phyloP scores from a whole-genome alignment of 2,113 vertebrate species.

The Scomber scombrus region DNA sequence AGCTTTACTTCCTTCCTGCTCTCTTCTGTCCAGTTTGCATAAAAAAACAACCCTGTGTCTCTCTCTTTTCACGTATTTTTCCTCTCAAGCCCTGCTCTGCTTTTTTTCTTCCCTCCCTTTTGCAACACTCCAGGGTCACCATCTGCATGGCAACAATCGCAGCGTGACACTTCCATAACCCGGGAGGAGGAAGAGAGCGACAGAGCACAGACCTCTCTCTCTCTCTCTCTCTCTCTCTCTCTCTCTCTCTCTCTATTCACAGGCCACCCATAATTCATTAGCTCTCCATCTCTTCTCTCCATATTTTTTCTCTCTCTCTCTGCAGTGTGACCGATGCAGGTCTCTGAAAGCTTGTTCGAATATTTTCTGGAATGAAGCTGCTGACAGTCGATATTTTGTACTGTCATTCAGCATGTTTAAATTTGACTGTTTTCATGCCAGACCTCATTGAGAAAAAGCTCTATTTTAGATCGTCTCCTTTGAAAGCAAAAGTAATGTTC shows the following conservation, averaged over 20 bases:
- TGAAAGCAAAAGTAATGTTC: too few relatives aligned
- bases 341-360: conserved; percentile 34
- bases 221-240: conserved; percentile 13
- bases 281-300: conserved; percentile 60
- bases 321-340: conserved; percentile 49
- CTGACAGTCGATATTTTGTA: conserved; percentile 26
- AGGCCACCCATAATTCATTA: conserved; percentile 71
- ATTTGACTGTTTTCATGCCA: conserved; percentile 29
- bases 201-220: conserved; percentile 29
- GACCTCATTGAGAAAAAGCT: conserved; percentile 18
- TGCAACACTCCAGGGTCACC: conserved; percentile 59
- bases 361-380: conserved; percentile 50
- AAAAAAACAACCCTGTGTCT: not conserved
- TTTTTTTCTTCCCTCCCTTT: conserved; percentile 14
- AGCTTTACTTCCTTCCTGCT: conserved; percentile 38
- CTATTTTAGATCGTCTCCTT: not conserved
- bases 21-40: not conserved
- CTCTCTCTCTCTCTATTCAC: conserved; percentile 30
- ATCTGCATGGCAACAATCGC: conserved; percentile 71
- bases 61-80: not conserved
- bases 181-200: conserved; percentile 41
- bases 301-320: conserved; percentile 21
- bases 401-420: conserved; percentile 41
- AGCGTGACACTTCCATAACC: conserved; percentile 73
- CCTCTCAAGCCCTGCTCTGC: conserved; percentile 15